Conservation (phyloP, 2,888 invertebrate species). For the Toxonevra muliebris region DNA sequence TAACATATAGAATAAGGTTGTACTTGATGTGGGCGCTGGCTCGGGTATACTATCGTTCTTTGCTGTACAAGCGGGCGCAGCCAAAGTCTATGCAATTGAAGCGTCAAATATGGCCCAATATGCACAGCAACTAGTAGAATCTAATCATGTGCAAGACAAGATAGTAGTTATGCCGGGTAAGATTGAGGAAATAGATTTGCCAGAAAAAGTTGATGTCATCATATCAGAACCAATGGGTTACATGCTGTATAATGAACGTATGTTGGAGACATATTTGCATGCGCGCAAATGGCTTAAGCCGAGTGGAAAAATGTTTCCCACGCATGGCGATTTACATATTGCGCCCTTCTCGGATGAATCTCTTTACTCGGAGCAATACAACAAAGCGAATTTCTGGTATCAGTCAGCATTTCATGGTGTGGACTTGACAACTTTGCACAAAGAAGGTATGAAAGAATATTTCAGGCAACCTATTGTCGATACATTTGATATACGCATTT, state of each 20-base stretch:
- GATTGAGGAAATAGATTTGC: slow-evolving; percentile 96
- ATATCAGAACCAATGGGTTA: slow-evolving; percentile 99
- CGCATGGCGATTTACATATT: slow-evolving; percentile 94
- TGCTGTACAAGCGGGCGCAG: slow-evolving; percentile 96
- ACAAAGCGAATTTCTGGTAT: slow-evolving; percentile 99
- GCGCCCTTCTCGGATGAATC: slow-evolving; percentile 98
- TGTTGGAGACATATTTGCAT: slow-evolving; percentile 98
- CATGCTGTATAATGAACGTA: slow-evolving; percentile 98
- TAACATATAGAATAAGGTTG: slow-evolving; percentile 81
- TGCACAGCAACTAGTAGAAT: slow-evolving; percentile 87
- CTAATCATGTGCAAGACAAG: slow-evolving; percentile 87
- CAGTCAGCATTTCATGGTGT: slow-evolving; percentile 98
- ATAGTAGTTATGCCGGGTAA: slow-evolving; percentile 96
- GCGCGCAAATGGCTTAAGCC: slow-evolving; percentile 97
- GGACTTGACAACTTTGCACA: slow-evolving; percentile 89
- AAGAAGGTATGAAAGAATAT: slow-evolving; percentile 95
- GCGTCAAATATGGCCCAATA: slow-evolving; percentile 99
- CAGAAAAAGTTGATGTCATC: slow-evolving; percentile 95
- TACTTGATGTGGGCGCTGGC: slow-evolving; percentile 98
- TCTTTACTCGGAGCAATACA: slow-evolving; percentile 96
- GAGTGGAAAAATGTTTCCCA: slow-evolving; percentile 96
- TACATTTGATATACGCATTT: slow-evolving; percentile 97
- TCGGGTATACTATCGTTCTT: slow-evolving; percentile 99
- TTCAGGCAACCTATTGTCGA: slow-evolving; percentile 98
- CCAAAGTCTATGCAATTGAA: slow-evolving; percentile 98